Percentiles rank a stretch among this genome's conserved stretches.
These are phyloP conservation scores for Platerodrilus igneus DNA, from an alignment of 2,888 invertebrate species.

Conservation along the genomic window DNA sequence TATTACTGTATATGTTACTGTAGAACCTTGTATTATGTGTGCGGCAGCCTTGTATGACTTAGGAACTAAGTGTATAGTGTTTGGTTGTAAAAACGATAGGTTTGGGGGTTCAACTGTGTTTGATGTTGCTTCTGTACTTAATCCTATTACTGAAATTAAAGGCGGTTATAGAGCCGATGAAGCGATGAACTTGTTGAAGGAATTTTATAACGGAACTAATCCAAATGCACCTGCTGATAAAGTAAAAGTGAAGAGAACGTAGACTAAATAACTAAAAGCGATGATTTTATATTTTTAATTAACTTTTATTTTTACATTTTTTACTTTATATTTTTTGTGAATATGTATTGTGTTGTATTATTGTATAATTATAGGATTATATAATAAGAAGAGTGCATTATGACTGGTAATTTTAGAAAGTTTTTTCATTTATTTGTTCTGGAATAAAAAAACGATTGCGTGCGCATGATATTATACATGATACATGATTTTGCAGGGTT, in stretches of 20 bases:
- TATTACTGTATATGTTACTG: conserved; percentile 80
- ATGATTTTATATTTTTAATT: too few species aligned
- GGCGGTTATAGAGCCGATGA: conserved; percentile 70
- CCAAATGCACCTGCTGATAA: conserved; percentile 74
- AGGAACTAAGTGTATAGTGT: conserved; percentile 71
- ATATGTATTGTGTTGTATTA: too few species aligned
- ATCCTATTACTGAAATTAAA: conserved; percentile 53
- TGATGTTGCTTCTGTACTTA: conserved; percentile 64
- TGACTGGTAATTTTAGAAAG: too few species aligned
- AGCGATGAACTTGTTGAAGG: conserved; percentile 83
- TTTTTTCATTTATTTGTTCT: too few species aligned
- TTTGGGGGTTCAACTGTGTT: conserved; percentile 96
- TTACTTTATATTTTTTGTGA: too few species aligned
- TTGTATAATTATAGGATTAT: too few species aligned
- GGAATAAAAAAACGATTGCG: too few species aligned
- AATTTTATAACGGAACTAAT: conserved; percentile 93
- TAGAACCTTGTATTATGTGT: conserved; percentile 99
- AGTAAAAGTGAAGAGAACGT: conserved; percentile 58
- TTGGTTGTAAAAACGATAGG: conserved; percentile 91
- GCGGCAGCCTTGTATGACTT: conserved; percentile 72
- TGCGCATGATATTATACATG: too few species aligned
- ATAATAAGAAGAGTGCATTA: too few species aligned
- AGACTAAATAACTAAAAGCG: too few species aligned
- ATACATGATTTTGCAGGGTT: too few species aligned
- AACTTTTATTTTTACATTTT: too few species aligned